Conservation (phyloP, 1,140 invertebrate genomes). For the Oncopodura yosiiana region DNA sequence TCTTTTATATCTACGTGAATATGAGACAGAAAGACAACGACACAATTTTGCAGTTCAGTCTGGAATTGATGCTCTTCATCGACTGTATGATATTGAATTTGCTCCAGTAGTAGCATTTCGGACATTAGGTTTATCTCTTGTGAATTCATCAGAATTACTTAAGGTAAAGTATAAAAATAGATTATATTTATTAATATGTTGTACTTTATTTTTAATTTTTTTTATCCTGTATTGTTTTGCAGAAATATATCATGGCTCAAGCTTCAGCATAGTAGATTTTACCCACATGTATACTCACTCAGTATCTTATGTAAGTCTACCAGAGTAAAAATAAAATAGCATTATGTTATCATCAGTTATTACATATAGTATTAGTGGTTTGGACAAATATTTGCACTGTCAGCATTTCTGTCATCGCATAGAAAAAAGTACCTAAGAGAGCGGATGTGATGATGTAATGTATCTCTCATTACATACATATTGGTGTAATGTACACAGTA, state of each 20-base stretch:
- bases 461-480: too few species aligned
- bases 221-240: slow-evolving; percentile 1
- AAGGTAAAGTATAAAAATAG: slow-evolving; percentile 51
- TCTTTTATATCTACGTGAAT: slow-evolving; percentile 59
- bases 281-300: neutral
- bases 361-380: too few species aligned
- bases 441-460: too few species aligned
- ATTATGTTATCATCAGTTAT: too few species aligned
- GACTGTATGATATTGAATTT: slow-evolving; percentile 67
- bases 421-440: too few species aligned
- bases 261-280: slow-evolving; percentile 12
- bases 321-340: too few species aligned
- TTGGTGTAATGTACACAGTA: too few species aligned
- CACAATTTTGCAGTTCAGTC: slow-evolving; percentile 81
- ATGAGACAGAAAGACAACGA: slow-evolving; percentile 72
- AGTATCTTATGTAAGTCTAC: too few species aligned
- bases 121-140: slow-evolving; percentile 74
- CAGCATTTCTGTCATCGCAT: too few species aligned
- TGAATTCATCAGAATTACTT: slow-evolving; percentile 63
- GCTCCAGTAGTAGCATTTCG: slow-evolving; percentile 68
- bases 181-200: too few species aligned
- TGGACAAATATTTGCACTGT: too few species aligned
- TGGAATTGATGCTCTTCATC: slow-evolving; percentile 75
- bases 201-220: slow-evolving; percentile 2
- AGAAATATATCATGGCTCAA: slow-evolving; percentile 25